phyloP scores from a whole-genome alignment of 2,888 invertebrate genomes.

The Megalurothrips usitatus region DNA sequence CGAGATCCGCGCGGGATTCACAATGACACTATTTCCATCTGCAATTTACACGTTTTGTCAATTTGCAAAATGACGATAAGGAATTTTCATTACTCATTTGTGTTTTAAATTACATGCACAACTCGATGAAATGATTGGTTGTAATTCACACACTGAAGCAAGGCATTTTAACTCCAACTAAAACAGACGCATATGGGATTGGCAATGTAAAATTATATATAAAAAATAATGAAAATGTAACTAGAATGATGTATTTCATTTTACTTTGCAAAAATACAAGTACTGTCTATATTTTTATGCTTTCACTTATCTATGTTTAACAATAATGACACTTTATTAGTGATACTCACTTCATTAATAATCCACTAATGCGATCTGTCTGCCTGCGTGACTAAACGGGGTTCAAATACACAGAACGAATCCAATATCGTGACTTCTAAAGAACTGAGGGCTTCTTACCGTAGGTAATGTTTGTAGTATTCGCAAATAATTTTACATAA shows the following conservation, averaged over 20 bases:
- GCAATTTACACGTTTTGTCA: not conserved
- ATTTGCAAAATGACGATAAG: constrained; percentile 14
- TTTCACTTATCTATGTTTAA: constrained; percentile 24
- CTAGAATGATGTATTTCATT: constrained; percentile 27
- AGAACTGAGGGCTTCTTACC: constrained; percentile 11
- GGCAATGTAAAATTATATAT: constrained; percentile 27
- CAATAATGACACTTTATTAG: constrained; percentile 25
- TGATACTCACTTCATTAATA: constrained; percentile 15
- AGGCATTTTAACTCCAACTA: constrained; percentile 20
- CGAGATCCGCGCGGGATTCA: not conserved
- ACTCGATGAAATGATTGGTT: not conserved
- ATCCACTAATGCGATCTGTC: constrained; percentile 26
- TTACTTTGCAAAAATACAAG: constrained; percentile 27
- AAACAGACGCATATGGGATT: constrained; percentile 21
- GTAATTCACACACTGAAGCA: constrained; percentile 17
- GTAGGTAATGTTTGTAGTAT: constrained; percentile 20
- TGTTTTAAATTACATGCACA: constrained; percentile 10
- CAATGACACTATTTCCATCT: not conserved
- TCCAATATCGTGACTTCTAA: constrained; percentile 9
- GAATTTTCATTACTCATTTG: not conserved
- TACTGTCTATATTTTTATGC: constrained; percentile 25
- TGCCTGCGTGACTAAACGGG: constrained; percentile 25
- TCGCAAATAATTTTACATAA: constrained; percentile 27
- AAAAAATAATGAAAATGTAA: constrained; percentile 27
- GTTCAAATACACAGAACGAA: constrained; percentile 17